Percentiles rank a stretch among this genome's conserved stretches.
Evolutionary conservation across 1,140 invertebrate genomes (phyloP).

Genomic region (Bursaphelenchus mucronatus): DNA sequence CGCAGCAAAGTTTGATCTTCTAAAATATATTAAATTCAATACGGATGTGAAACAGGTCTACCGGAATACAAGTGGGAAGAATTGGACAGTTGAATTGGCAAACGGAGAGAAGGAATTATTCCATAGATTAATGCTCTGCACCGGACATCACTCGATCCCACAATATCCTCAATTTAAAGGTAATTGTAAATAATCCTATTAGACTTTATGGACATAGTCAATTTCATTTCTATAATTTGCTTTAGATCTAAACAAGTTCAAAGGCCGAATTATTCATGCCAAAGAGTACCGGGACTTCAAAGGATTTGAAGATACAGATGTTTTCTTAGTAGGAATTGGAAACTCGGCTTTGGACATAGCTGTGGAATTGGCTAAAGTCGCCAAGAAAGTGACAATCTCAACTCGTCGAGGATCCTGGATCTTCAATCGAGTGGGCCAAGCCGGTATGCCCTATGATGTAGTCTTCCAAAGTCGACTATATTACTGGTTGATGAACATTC

Average conservation of each 20-base stretch:
- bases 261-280: constrained; percentile 64
- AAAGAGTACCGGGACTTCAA: constrained; percentile 61
- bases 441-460: constrained; percentile 50
- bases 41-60: constrained; percentile 53
- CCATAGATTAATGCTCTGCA: constrained; percentile 62
- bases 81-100: constrained; percentile 38
- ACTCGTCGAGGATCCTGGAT: constrained; percentile 65
- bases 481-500: constrained; percentile 37
- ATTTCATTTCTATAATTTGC: constrained; percentile 7
- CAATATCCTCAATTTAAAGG: constrained; percentile 58
- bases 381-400: constrained; percentile 64
- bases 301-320: constrained; percentile 62
- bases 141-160: constrained; percentile 63
- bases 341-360: constrained; percentile 66
- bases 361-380: constrained; percentile 64
- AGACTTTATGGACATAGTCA: constrained; percentile 5
- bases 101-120: constrained; percentile 40
- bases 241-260: constrained; percentile 61
- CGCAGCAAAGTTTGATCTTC: constrained; percentile 61
- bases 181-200: constrained; percentile 24
- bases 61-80: constrained; percentile 15
- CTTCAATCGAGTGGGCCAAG: constrained; percentile 54
- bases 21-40: constrained; percentile 57
- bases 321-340: constrained; percentile 65
- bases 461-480: constrained; percentile 41